Evolutionary conservation across 2,888 invertebrate genomes (phyloP), one percentile per base, ranked within the genome.

Genomic region (Acleris holmiana): DNA sequence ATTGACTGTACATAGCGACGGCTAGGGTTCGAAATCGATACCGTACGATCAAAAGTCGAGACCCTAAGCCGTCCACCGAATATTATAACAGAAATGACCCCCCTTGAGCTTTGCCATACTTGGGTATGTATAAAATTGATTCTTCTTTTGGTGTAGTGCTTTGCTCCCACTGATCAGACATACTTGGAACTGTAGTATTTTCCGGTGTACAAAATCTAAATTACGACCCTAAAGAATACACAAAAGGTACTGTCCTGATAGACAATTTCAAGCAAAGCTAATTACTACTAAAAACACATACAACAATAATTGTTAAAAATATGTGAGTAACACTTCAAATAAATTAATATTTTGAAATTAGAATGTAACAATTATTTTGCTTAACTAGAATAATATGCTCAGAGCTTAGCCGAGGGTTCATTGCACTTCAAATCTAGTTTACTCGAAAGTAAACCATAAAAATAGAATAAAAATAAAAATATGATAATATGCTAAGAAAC

Each of bases 391-490:
- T 79, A 88, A 86, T 79, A 85, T 81, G 79, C 76, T 83, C 74
- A 83, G 81, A 90, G 91, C 91, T 89, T 84, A 76, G 91, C 91
- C 50, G 86, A 83, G 80, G 76, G 76, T 82, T 86, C 84, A 91
- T 91, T 91, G 91, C 91, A 91, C 91, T 85, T 82, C 76, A 79
- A 73, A 70, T 78, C 74, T 77, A 75, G 74, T 75, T 73, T 78
- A 71, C 72, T 76, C 74, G 73, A 71, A 72, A 75, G 73, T 72
- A 77, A 76, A 78, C 76, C 66, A 72, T 80, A 75, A 79, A 75
- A 80, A 79, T 76, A 81, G 68, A 80, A 76, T 76, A 81, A 68
- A 78, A 79, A 78, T 76, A 80, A 73, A 80, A 72, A 73, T 71
- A 69, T 74, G 78, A 69, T 74, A 76, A 75, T 73, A 65, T 68